Percentiles rank a stretch among this genome's conserved stretches.
Evolutionary conservation across 2,888 invertebrate species (phyloP).

Genomic region (Eledona agricola): DNA sequence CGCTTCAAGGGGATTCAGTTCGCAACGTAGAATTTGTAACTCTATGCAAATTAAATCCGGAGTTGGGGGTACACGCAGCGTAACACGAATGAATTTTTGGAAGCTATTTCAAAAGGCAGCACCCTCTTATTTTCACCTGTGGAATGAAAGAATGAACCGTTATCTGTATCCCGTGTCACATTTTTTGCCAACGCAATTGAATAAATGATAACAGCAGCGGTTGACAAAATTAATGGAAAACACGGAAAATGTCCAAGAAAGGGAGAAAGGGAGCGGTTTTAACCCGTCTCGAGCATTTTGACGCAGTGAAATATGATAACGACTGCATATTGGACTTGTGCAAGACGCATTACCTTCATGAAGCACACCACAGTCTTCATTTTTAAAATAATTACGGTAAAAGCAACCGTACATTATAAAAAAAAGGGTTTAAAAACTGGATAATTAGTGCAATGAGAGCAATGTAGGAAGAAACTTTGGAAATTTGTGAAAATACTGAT

Average conservation of each 20-base stretch:
- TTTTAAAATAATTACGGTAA: slow-evolving; percentile 6
- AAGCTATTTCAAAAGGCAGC: slow-evolving; percentile 2
- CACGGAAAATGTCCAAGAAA: slow-evolving; percentile 5
- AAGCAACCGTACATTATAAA: slow-evolving; percentile 9
- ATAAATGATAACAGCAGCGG: not conserved
- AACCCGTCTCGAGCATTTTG: not conserved
- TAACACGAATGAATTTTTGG: slow-evolving; percentile 9
- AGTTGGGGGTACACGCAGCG: not conserved
- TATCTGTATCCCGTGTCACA: no score
- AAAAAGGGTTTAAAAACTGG: slow-evolving; percentile 12
- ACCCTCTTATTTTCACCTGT: slow-evolving; percentile 13
- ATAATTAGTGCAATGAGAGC: slow-evolving; percentile 11
- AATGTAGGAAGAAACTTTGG: not conserved
- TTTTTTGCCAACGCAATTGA: not conserved
- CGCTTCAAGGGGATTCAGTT: slow-evolving; percentile 12
- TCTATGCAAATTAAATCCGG: slow-evolving; percentile 26
- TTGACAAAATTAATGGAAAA: slow-evolving; percentile 7
- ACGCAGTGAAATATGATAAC: slow-evolving; percentile 1
- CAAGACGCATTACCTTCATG: not conserved
- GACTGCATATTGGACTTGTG: not conserved
- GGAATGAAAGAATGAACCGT: no score
- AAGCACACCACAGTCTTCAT: not conserved
- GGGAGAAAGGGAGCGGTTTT: not conserved
- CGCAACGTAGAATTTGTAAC: slow-evolving; percentile 21
- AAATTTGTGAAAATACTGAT: no score